Base-by-base conservation (phyloP, 2,797 vertebrate genomes). In the Sebastes steindachneri region DNA sequence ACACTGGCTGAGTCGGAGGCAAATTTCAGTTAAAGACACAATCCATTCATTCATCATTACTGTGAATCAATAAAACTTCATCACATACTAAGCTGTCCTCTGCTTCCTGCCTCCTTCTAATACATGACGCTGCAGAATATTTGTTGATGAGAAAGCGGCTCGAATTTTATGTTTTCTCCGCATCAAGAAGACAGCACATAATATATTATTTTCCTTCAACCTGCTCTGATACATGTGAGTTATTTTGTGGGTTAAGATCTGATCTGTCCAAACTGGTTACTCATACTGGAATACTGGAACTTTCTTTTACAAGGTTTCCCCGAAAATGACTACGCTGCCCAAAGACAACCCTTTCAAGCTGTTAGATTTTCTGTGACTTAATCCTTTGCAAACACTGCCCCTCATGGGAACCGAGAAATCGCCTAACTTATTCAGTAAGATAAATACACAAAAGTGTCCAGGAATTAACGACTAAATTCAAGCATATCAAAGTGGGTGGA, bases 41-140 rank as follows among this genome's bases (percentile, higher is more conserved):
- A 88, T 79, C 64, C 86, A 87, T 90, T 91, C 92, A 93, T 93
- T 91, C 84, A 93, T 94, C 93, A 95, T 93, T 90, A 95, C 95
- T 96, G 95, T 96, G 95, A 96, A 95, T 95, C 93, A 95, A 95
- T 95, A 95, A 96, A 95, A 91, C 86, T 86, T 85, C 84, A 90
- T 92, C 92, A 92, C 87, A 90, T 80, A 89, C 84, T 77, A 84
- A 89, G 57, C 64, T 77, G 75, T 83, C 75, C 21, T 77, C 72
- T 72, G 68, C 69, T 83, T 91, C 77, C 77, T 89, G 88, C 41
- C 75, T 91, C 72, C 8, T 90, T 29, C 68, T 72, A 69, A 77
- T 78, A 60, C 71, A 75, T 73, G 67, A 87, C 19, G 3, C 75
- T 75, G 75, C 75, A 69, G 35, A 86, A 83, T 66, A 72, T 75